These are phyloP conservation scores for Holothuria leucospilota DNA, from an alignment of 53 echinoderm and acorn worm genomes.

Conservation along the genomic window DNA sequence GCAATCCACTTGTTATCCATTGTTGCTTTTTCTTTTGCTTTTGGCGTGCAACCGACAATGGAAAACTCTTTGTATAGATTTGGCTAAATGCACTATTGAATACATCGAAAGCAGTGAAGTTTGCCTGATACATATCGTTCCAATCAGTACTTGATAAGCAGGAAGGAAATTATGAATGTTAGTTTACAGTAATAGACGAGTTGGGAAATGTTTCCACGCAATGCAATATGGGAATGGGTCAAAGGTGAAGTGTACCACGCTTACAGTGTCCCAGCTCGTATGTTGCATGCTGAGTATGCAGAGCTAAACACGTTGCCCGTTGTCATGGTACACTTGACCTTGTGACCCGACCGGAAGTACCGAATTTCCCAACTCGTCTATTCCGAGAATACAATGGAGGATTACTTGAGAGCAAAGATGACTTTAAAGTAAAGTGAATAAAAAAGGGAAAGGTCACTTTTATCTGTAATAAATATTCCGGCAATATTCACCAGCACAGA, in stretches of 20 bases:
- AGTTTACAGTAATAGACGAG: no score
- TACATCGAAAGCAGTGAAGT: not conserved
- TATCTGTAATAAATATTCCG: not conserved
- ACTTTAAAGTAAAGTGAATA: not conserved
- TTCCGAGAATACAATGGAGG: no score
- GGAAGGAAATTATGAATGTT: not conserved
- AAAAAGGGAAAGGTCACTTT: not conserved
- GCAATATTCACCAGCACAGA: not conserved
- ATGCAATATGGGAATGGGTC: no score
- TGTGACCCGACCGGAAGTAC: no score
- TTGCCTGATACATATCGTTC: no score
- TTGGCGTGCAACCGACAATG: not conserved
- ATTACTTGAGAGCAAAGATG: not conserved
- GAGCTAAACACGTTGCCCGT: no score
- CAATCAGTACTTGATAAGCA: conserved; percentile 17
- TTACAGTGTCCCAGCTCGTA: no score
- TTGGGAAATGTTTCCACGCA: no score
- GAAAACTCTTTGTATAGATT: not conserved
- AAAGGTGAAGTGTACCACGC: no score
- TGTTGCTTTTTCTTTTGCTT: not conserved
- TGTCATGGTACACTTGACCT: no score
- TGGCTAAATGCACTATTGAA: not conserved
- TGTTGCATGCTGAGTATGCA: no score
- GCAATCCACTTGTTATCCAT: conserved; percentile 3
- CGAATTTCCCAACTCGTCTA: no score